Evolutionary conservation across 1,140 invertebrate species (phyloP).

Genomic region (Papilio machaon): DNA sequence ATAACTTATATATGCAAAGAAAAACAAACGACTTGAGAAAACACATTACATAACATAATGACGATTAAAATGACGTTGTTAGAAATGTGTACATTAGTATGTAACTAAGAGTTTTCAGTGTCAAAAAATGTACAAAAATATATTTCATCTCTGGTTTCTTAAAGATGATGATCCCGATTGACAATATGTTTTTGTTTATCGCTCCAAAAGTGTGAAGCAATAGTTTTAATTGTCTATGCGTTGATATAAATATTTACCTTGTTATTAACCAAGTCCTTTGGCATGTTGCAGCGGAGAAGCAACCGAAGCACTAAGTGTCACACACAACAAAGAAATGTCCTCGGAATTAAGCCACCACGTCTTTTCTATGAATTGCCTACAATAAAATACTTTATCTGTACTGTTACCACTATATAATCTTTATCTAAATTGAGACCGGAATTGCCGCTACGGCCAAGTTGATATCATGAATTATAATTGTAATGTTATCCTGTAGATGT

Average conservation of each 20-base stretch:
- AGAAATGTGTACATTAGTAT: neutral
- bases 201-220: neutral
- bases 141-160: neutral
- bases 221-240: neutral
- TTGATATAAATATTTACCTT: conserved; percentile 55
- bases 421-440: conserved; percentile 75
- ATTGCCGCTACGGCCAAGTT: conserved; percentile 55
- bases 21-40: conserved; percentile 4
- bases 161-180: neutral
- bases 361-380: conserved; percentile 64
- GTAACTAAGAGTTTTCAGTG: neutral
- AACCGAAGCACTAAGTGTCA: conserved; percentile 49
- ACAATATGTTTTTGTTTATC: neutral
- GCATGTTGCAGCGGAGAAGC: conserved; percentile 46
- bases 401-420: conserved; percentile 66
- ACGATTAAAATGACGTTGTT: neutral
- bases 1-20: neutral
- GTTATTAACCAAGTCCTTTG: conserved; percentile 52
- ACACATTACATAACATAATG: neutral
- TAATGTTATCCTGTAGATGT: conserved; percentile 46
- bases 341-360: conserved; percentile 49
- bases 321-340: conserved; percentile 58
- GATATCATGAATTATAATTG: conserved; percentile 60
- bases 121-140: neutral
- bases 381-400: conserved; percentile 73